Base-by-base conservation (phyloP, 2,888 invertebrate species). In the Crocallis elinguaria region DNA sequence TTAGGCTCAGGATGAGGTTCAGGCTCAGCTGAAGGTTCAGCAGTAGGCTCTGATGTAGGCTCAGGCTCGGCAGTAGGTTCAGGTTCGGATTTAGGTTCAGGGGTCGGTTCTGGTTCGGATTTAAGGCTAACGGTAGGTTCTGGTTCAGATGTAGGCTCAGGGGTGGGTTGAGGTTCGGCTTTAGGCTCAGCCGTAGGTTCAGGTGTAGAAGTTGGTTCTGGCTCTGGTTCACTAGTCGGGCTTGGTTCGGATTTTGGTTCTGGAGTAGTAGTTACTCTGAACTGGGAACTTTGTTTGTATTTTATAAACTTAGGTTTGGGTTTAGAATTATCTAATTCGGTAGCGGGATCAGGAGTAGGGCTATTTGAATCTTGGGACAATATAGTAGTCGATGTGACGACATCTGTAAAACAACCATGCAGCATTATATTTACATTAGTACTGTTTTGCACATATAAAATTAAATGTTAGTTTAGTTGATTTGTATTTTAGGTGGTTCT, bases 321-420 rank as follows among this genome's bases (percentile, higher is more conserved):
- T 45, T 33, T 45, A 12, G 43, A 29, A 11, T 8, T 17, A n/a
- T 19, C 11, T 51, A 74, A 67, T 0, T 86, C 77, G 49, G 78
- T 76, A 0, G 84, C 78, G 43, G 80, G 44, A 35, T 79, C 0
- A 79, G 73, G 55, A 79, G 73, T 2, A 11, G 69, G 60, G 76
- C 69, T 68, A 36, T 35, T 51, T 35, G 38, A 38, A 27, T 46
- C 53, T 33, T 37, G 27, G 48, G 53, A 44, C 19, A 43, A 36
- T 27, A 60, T 49, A 71, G 73, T 59, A 63, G 93, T 90, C 7
- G 94, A 74, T 65, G 83, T 77, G 74, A 82, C 86, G 80, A 76
- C 73, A 88, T 88, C 91, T 91, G 91, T 67, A 90, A 84, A 87
- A 74, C 71, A 72, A 84, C 72, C 89, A 88, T 91, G 91, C 91